These are phyloP conservation scores for Hyla sarda DNA, from an alignment of 2,113 vertebrate species.

Conservation along the genomic window DNA sequence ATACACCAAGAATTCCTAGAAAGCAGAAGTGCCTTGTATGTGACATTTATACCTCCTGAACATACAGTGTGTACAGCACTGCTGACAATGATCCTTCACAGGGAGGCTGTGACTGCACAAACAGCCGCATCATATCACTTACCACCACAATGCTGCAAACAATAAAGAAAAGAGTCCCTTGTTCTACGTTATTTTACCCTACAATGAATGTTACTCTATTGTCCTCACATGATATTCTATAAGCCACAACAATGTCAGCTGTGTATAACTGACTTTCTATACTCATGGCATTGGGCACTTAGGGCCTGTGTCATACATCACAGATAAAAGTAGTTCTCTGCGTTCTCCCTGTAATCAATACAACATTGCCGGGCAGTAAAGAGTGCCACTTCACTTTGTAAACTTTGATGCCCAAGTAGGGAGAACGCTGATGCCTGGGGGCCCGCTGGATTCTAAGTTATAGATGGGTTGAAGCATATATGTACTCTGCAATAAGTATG, in stretches of 20 bases:
- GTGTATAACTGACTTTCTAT: background rate
- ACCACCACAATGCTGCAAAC: background rate
- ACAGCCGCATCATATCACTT: background rate
- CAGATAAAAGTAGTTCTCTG: too few species aligned
- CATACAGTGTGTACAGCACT: background rate
- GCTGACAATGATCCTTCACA: background rate
- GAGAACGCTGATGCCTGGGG: too few species aligned
- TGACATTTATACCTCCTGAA: slow-evolving; percentile 19
- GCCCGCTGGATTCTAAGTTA: too few species aligned
- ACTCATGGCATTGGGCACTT: background rate
- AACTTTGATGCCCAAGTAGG: too few species aligned
- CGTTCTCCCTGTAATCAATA: too few species aligned
- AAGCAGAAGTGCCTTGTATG: slow-evolving; percentile 33
- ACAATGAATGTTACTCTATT: background rate
- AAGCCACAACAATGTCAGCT: background rate
- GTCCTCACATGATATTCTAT: background rate
- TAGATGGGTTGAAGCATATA: too few species aligned
- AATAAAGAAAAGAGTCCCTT: background rate
- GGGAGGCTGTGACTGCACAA: background rate
- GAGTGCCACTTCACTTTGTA: too few species aligned
- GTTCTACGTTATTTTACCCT: background rate
- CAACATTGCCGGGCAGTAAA: too few species aligned
- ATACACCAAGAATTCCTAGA: background rate
- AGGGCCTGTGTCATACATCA: background rate
- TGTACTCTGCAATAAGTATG: too few species aligned